Base-by-base conservation (phyloP, 2,113 vertebrate genomes). In the Dolichallabes microphthalmus region DNA sequence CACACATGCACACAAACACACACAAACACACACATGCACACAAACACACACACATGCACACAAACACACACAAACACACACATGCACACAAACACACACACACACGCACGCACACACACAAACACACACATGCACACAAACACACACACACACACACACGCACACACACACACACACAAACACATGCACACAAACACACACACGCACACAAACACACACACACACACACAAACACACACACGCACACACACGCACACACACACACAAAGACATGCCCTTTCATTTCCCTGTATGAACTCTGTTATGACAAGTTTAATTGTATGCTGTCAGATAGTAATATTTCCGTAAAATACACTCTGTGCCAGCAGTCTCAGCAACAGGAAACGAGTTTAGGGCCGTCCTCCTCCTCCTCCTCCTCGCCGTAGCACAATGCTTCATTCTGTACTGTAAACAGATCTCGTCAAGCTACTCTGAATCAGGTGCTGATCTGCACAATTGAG, bases 291-390 rank as follows among this genome's bases (percentile, higher is more conserved):
- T 92, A 93, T 93, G 92, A 91, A 91, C 90, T 92, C 90, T 95
- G 94, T 95, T 94, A 94, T 95, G 94, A 94, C 94, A 95, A 88
- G 94, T 94, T 93, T 95, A 95, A 95, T 95, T 95, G 93, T 89
- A 91, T 92, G 93, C 92, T 95, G 95, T 95, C 94, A 94, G 90
- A 89, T 90, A 90, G 90, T 93, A 94, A 93, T 91, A 94, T 93
- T 94, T 94, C 91, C 93, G 91, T 93, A 60, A 94, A 94, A 95
- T 95, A 95, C 93, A 89, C 93, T 91, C 91, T 91, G 89, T 92
- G 93, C 92, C 93, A 93, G 92, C 90, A 93, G 89, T 88, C 90
- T 91, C 93, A 92, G 91, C 92, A 91, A 91, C 91, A 93, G 93
- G 93, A 94, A 94, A 90, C 87, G 89, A 91, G 87, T 88, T 89